phyloP scores from a whole-genome alignment of 2,797 vertebrate genomes.

The Dendrocincla fuliginosa region DNA sequence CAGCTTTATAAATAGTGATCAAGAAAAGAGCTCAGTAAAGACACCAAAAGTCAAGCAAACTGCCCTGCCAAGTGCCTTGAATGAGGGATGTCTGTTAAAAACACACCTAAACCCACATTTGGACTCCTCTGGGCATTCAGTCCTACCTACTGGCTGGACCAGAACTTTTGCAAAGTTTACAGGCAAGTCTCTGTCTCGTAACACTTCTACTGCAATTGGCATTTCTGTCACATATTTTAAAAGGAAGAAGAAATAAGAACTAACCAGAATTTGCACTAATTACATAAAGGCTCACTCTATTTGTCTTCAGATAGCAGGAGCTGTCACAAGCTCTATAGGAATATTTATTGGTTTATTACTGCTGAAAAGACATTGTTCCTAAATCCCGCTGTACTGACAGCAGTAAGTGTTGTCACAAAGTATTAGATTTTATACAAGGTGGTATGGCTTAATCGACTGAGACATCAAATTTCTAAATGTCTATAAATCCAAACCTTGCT shows the following conservation, averaged over 20 bases:
- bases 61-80: background rate
- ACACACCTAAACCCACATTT: background rate
- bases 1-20: background rate
- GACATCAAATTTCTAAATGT: background rate
- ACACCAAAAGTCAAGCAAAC: background rate
- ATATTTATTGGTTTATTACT: slow-evolving; percentile 60
- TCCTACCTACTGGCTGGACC: background rate
- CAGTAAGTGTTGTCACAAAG: slow-evolving; percentile 35
- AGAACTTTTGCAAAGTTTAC: background rate
- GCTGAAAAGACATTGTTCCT: slow-evolving; percentile 41
- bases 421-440: slow-evolving; percentile 10
- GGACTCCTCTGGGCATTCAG: background rate
- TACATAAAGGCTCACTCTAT: slow-evolving; percentile 48
- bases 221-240: slow-evolving; percentile 41
- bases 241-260: slow-evolving; percentile 22
- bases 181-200: background rate
- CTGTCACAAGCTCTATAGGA: slow-evolving; percentile 37
- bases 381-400: background rate
- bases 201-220: slow-evolving; percentile 11
- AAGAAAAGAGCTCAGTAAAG: background rate
- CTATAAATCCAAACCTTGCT: slow-evolving; percentile 15
- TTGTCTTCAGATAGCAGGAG: slow-evolving; percentile 46
- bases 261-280: slow-evolving; percentile 25
- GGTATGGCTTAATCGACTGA: background rate
- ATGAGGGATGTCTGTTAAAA: background rate